A percentile compares a stretch with the other conserved stretches of the same genome.
Evolutionary conservation across 2,113 vertebrate species (phyloP).

Genomic region (Cyprinus carpio): DNA sequence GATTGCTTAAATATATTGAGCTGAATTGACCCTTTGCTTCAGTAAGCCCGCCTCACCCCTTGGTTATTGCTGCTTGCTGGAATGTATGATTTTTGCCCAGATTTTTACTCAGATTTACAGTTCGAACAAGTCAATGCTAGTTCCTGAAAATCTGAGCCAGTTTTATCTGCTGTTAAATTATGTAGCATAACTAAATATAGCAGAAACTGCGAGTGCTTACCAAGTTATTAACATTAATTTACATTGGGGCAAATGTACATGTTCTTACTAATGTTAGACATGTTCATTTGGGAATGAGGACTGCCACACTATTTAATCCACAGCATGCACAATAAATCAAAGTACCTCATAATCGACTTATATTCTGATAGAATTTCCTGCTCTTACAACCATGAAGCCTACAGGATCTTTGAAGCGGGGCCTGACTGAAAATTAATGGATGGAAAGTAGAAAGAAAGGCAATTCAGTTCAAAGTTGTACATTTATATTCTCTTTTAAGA

Average conservation of each 20-base stretch:
- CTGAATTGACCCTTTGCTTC: neutral
- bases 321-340: conserved; percentile 68
- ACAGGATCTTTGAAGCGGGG: conserved; percentile 79
- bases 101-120: too few relatives aligned
- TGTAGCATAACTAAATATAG: neutral
- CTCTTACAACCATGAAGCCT: conserved; percentile 76
- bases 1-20: neutral
- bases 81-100: too few relatives aligned
- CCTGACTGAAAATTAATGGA: conserved; percentile 66
- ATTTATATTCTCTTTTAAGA: neutral
- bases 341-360: conserved; percentile 83
- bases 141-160: neutral
- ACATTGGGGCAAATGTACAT: neutral
- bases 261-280: conserved; percentile 7
- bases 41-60: neutral
- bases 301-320: neutral
- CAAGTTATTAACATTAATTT: conserved; percentile 13
- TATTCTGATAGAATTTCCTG: conserved; percentile 76
- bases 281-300: neutral
- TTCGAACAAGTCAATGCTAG: too few relatives aligned
- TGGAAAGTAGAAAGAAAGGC: neutral
- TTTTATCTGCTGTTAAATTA: neutral
- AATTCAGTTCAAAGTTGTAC: neutral
- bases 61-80: neutral
- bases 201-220: neutral